Conservation (phyloP, 2,888 invertebrate genomes). For the Smittia sp. region DNA sequence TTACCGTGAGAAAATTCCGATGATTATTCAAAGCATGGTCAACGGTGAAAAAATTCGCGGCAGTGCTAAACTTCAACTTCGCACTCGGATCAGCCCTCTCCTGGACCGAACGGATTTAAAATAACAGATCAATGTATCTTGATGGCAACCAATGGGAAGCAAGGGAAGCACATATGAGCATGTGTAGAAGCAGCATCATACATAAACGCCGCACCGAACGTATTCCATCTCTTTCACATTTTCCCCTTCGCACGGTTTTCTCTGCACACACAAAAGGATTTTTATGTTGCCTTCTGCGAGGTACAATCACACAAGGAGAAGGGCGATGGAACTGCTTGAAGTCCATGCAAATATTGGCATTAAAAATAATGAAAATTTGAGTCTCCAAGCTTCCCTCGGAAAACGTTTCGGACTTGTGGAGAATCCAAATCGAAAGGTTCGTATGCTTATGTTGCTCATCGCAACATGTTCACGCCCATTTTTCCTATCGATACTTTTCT, state of each 20-base stretch:
- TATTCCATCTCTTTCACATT: constrained; percentile 19
- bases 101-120: not conserved
- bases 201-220: not conserved
- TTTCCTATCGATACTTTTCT: constrained; percentile 1
- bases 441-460: not conserved
- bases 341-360: not conserved
- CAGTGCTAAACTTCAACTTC: not conserved
- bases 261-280: not conserved
- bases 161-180: not conserved
- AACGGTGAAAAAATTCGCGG: not conserved
- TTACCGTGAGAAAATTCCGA: constrained; percentile 9
- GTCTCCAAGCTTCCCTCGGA: not conserved
- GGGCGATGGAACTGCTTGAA: not conserved
- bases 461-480: constrained; percentile 29
- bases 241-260: constrained; percentile 4
- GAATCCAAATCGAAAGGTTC: too few relatives aligned
- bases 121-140: not conserved
- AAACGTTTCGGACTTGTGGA: not conserved
- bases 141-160: not conserved
- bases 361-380: constrained; percentile 1
- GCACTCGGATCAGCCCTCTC: not conserved
- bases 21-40: not conserved
- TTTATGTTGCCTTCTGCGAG: too few relatives aligned
- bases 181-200: not conserved
- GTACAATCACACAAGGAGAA: not conserved